Evolutionary conservation across 2,113 vertebrate species (phyloP).

Genomic region (Gasterosteus aculeatus): DNA sequence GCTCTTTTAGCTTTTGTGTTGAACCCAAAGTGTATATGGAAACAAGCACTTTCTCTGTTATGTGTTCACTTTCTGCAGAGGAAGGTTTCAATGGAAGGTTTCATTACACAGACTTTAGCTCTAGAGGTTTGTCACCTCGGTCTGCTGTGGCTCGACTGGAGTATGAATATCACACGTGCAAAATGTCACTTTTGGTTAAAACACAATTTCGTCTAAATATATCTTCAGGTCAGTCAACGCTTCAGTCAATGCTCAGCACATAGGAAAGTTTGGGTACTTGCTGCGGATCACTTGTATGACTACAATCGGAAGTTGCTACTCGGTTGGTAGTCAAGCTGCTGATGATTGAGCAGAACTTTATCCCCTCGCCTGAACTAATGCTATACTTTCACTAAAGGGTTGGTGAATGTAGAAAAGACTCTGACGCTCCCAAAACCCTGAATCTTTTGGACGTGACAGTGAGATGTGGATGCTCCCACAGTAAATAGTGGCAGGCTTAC

Average conservation of each 20-base stretch:
- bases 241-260: neutral
- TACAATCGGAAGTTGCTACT: neutral
- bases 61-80: neutral
- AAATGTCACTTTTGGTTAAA: neutral
- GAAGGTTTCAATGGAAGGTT: neutral
- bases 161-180: neutral
- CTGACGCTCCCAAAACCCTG: neutral
- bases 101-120: neutral
- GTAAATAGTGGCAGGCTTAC: neutral
- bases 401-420: neutral
- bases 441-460: neutral
- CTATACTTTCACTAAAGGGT: neutral
- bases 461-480: neutral
- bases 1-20: neutral
- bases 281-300: neutral
- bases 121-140: neutral
- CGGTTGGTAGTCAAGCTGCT: neutral
- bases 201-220: too few relatives aligned
- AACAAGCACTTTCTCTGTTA: neutral
- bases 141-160: neutral
- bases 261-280: neutral
- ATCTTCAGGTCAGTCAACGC: neutral
- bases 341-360: constrained; percentile 9
- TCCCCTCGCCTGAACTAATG: neutral
- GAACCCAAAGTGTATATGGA: neutral